Evolutionary conservation across 2,113 vertebrate genomes (phyloP).

Genomic region (Dasypus novemcinctus): DNA sequence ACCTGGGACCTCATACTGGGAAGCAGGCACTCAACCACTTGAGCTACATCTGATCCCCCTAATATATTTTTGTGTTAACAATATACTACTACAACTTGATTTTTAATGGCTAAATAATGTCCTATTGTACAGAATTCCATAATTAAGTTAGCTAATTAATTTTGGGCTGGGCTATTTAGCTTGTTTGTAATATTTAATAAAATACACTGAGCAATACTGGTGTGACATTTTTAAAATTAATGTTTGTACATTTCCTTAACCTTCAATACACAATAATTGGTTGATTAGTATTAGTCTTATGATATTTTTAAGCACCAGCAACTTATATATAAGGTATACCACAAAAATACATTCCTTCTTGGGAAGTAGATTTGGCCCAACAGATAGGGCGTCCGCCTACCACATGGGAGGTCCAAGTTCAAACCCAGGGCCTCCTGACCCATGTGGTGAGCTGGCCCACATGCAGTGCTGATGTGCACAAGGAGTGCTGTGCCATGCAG

Average conservation of each 20-base stretch:
- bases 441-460: too few relatives aligned
- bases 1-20: too few relatives aligned
- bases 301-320: neutral
- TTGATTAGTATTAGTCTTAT: neutral
- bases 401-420: too few relatives aligned
- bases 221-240: constrained; percentile 2
- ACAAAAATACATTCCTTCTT: neutral
- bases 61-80: constrained; percentile 2
- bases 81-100: neutral
- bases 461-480: too few relatives aligned
- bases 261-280: neutral
- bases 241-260: neutral
- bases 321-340: neutral
- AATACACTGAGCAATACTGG: neutral
- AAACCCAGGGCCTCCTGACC: too few relatives aligned
- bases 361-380: too few relatives aligned
- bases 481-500: too few relatives aligned
- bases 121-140: neutral
- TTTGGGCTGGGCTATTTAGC: neutral
- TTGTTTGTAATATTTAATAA: neutral
- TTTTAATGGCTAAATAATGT: constrained; percentile 15
- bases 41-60: neutral
- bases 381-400: too few relatives aligned
- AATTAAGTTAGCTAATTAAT: neutral
- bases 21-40: too few relatives aligned